A percentile compares a stretch with the other conserved stretches of the same genome.
Evolutionary conservation across 2,888 invertebrate genomes (phyloP).

Genomic region (Caenorhabditis wallacei): DNA sequence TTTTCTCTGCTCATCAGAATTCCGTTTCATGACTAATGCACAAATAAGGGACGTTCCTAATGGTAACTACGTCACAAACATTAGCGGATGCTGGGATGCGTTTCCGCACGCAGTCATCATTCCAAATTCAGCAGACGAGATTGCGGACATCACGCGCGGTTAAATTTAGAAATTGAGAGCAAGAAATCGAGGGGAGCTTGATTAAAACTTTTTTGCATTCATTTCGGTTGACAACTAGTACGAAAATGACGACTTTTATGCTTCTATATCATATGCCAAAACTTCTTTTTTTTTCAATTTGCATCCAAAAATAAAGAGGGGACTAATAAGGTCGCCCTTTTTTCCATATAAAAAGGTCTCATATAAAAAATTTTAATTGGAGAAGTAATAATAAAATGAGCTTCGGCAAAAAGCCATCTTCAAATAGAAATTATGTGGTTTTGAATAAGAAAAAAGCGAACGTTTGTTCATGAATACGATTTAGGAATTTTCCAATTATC

Average conservation of each 20-base stretch:
- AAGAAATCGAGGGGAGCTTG: conserved; percentile 6
- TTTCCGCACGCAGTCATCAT: conserved; percentile 52
- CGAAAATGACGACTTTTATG: conserved; percentile 56
- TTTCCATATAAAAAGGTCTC: conserved; percentile 13
- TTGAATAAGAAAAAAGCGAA: neutral
- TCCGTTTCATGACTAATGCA: conserved; percentile 34
- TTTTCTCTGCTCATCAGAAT: conserved; percentile 11
- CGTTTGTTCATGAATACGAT: conserved; percentile 5
- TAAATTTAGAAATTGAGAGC: conserved; percentile 39
- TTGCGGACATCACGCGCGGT: conserved; percentile 50
- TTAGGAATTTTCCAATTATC: neutral
- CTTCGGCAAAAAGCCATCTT: neutral
- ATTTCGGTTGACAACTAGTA: conserved; percentile 31
- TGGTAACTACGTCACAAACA: conserved; percentile 52
- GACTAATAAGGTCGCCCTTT: conserved; percentile 1
- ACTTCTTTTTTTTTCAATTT: neutral
- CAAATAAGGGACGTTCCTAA: conserved; percentile 4
- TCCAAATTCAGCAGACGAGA: conserved; percentile 45
- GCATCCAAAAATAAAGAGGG: conserved; percentile 1
- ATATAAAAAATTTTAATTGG: conserved; percentile 16
- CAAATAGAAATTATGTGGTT: conserved; percentile 15
- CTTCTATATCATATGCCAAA: conserved; percentile 16
- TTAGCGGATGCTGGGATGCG: conserved; percentile 25
- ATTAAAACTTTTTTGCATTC: conserved; percentile 48
- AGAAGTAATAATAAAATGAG: conserved; percentile 14